Evolutionary conservation across 2,797 vertebrate genomes (phyloP).

Genomic region (Enteromius paludinosus): DNA sequence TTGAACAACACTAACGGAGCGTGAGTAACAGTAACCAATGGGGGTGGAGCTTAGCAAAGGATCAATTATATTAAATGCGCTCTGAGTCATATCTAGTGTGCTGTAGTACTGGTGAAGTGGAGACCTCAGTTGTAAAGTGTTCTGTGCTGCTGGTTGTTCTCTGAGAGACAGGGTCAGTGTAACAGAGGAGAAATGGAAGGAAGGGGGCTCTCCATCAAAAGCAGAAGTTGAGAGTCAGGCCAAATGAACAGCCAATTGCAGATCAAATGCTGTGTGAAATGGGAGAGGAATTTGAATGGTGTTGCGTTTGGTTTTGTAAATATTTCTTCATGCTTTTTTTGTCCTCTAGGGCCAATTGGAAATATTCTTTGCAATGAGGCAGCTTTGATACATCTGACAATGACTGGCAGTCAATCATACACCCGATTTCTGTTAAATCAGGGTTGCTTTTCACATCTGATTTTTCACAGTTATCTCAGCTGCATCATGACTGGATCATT

Average conservation of each 20-base stretch:
- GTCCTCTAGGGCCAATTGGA: slow-evolving; percentile 60
- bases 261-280: slow-evolving; percentile 85
- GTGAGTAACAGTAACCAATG: background rate
- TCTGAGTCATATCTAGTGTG: slow-evolving; percentile 31
- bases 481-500: slow-evolving; percentile 87
- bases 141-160: slow-evolving; percentile 99
- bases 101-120: slow-evolving; percentile 50
- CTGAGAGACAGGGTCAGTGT: slow-evolving; percentile 75
- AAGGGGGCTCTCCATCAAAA: slow-evolving; percentile 75
- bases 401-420: slow-evolving; percentile 55
- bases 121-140: slow-evolving; percentile 75
- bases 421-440: slow-evolving; percentile 69
- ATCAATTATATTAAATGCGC: slow-evolving; percentile 24
- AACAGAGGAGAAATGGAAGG: slow-evolving; percentile 60
- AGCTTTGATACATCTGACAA: slow-evolving; percentile 78
- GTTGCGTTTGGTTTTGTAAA: slow-evolving; percentile 16
- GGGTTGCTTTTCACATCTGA: slow-evolving; percentile 54
- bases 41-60: slow-evolving; percentile 15
- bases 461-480: slow-evolving; percentile 78
- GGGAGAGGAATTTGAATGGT: slow-evolving; percentile 71
- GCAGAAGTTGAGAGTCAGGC: slow-evolving; percentile 91
- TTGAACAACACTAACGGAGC: background rate
- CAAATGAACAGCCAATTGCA: slow-evolving; percentile 85
- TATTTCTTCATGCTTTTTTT: slow-evolving; percentile 62
- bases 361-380: slow-evolving; percentile 88